Conservation (phyloP, 2,888 invertebrate genomes). For the Agrotis exclamationis region DNA sequence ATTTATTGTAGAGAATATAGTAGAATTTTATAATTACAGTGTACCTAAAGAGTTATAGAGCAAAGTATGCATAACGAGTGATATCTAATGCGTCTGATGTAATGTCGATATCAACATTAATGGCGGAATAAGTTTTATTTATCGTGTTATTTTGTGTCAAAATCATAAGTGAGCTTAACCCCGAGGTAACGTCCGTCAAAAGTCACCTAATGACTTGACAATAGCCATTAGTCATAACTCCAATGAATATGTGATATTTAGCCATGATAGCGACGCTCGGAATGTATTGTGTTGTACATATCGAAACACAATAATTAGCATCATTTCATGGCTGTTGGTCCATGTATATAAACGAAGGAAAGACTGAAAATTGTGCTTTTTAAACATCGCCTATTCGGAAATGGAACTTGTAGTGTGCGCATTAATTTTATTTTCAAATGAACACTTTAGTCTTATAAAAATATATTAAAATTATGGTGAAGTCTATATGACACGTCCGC, state of each 20-base stretch:
- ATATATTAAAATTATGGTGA: conserved; percentile 30
- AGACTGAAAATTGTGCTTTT: conserved; percentile 82
- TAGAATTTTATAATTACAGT: conserved; percentile 58
- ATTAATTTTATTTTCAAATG: conserved; percentile 45
- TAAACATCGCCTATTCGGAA: conserved; percentile 62
- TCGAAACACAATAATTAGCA: conserved; percentile 62
- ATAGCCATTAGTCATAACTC: conserved; percentile 74
- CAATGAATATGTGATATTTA: conserved; percentile 77
- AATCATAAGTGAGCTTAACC: conserved; percentile 61
- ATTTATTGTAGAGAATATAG: conserved; percentile 63
- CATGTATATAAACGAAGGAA: conserved; percentile 87
- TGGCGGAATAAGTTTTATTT: conserved; percentile 54
- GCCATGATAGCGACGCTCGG: conserved; percentile 67
- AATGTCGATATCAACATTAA: conserved; percentile 38
- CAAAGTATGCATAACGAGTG: conserved; percentile 45
- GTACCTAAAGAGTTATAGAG: conserved; percentile 60
- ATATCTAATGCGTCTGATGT: conserved; percentile 48
- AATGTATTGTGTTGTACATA: conserved; percentile 68
- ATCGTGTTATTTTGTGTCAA: conserved; percentile 60
- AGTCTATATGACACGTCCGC: conserved; percentile 31
- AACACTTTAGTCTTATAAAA: conserved; percentile 24
- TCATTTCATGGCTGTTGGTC: conserved; percentile 71
- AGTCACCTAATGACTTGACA: conserved; percentile 68
- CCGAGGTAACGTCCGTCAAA: conserved; percentile 71
- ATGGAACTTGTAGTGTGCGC: conserved; percentile 44